A percentile compares a stretch with the other conserved stretches of the same genome.
phyloP scores from a whole-genome alignment of 2,113 vertebrate genomes.

The Pachycephala philippinensis region DNA sequence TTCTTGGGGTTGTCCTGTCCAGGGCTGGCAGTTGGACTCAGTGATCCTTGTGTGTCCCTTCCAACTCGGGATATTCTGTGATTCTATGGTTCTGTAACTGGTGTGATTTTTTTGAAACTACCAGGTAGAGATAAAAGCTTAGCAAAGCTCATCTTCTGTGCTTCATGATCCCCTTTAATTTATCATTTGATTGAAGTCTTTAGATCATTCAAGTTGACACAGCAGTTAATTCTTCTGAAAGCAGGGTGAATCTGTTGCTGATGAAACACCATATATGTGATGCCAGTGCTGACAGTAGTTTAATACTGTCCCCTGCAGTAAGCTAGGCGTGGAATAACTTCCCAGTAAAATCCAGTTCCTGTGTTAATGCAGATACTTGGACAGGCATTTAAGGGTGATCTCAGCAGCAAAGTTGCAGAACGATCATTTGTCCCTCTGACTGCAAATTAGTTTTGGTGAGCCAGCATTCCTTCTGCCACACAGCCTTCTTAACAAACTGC shows the following conservation, averaged over 20 bases:
- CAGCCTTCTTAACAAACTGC: background rate
- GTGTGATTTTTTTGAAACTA: background rate
- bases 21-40: background rate
- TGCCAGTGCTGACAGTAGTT: background rate
- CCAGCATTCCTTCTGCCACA: background rate
- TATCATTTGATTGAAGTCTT: background rate
- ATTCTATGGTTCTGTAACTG: background rate
- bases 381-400: background rate
- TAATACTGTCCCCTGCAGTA: background rate
- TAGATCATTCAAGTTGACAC: background rate
- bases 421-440: background rate
- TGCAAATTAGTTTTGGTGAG: background rate
- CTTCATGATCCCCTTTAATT: background rate
- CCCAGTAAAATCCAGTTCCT: background rate
- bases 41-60: accelerated
- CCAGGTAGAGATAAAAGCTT: background rate
- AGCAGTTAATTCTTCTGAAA: background rate
- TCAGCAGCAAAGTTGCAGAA: background rate
- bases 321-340: background rate
- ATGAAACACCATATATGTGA: background rate
- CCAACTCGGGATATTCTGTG: background rate
- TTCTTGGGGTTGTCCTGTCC: background rate
- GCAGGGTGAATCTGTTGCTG: background rate
- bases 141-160: background rate
- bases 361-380: background rate